These are phyloP conservation scores for Protula sp. DNA, from an alignment of 2,888 invertebrate species.

Conservation along the genomic window DNA sequence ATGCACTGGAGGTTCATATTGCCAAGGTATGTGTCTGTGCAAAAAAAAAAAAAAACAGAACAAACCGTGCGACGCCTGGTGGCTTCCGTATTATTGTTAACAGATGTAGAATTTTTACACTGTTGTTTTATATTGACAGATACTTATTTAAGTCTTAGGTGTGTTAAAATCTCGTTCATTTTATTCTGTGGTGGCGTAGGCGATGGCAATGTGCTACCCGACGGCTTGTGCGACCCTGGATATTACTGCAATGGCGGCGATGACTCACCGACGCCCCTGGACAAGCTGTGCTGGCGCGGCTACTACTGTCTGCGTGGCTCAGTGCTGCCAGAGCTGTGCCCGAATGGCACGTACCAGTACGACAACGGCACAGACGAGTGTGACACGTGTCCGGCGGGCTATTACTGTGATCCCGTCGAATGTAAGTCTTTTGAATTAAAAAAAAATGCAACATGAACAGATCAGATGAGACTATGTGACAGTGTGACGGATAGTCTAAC, in stretches of 20 bases:
- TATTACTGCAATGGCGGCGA: slow-evolving; percentile 49
- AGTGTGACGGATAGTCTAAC: too few species aligned
- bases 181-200: too few species aligned
- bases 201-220: slow-evolving; percentile 36
- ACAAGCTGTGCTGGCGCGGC: slow-evolving; percentile 34
- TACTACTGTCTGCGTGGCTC: slow-evolving; percentile 41
- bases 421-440: slow-evolving; percentile 12
- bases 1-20: slow-evolving; percentile 45
- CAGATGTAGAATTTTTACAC: too few species aligned
- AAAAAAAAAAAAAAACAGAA: too few species aligned
- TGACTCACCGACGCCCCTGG: slow-evolving; percentile 34
- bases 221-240: slow-evolving; percentile 36
- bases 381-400: slow-evolving; percentile 40
- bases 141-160: too few species aligned
- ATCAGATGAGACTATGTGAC: neutral
- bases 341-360: slow-evolving; percentile 44
- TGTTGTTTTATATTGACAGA: too few species aligned
- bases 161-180: too few species aligned
- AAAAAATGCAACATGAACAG: neutral
- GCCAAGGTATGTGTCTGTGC: slow-evolving; percentile 44
- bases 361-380: slow-evolving; percentile 33
- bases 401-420: slow-evolving; percentile 26
- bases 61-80: too few species aligned
- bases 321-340: slow-evolving; percentile 33
- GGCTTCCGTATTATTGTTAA: too few species aligned